Conservation (phyloP, 1,140 invertebrate genomes). For the Lysiphlebus fabarum region DNA sequence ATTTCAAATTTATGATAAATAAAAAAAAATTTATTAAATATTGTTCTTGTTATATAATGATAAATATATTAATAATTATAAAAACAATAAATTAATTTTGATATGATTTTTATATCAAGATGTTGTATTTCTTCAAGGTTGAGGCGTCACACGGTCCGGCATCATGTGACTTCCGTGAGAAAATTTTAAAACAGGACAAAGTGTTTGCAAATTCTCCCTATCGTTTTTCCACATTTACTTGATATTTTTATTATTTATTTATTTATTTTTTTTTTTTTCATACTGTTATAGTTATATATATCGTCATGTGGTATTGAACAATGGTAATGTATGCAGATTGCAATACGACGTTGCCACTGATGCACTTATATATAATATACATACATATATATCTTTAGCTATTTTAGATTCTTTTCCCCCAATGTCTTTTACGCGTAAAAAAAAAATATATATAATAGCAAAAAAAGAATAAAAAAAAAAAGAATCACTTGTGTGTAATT, state of each 20-base stretch:
- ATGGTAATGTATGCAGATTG: slow-evolving; percentile 53
- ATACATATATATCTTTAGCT: slow-evolving; percentile 42
- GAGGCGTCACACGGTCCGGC: slow-evolving; percentile 24
- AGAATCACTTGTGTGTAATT: not conserved
- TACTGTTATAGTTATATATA: slow-evolving; percentile 13
- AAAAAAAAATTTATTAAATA: slow-evolving; percentile 3
- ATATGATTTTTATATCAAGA: too few relatives aligned
- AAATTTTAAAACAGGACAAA: slow-evolving; percentile 36
- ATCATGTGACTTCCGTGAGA: slow-evolving; percentile 45
- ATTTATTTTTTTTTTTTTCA: slow-evolving; percentile 8
- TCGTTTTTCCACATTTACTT: slow-evolving; percentile 8
- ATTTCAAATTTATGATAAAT: slow-evolving; percentile 7
- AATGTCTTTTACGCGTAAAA: not conserved
- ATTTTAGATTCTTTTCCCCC: slow-evolving; percentile 8
- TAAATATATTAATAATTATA: not conserved
- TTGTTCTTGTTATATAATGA: not conserved
- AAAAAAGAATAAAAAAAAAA: too few relatives aligned
- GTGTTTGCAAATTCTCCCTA: slow-evolving; percentile 16
- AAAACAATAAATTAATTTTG: too few relatives aligned
- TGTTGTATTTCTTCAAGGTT: slow-evolving; percentile 21
- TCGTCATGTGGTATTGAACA: slow-evolving; percentile 22
- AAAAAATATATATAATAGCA: not conserved
- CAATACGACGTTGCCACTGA: slow-evolving; percentile 42
- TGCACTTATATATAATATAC: slow-evolving; percentile 47
- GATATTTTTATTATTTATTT: too few relatives aligned